phyloP scores from a whole-genome alignment of 2,888 invertebrate genomes.

The Penaeus monodon region DNA sequence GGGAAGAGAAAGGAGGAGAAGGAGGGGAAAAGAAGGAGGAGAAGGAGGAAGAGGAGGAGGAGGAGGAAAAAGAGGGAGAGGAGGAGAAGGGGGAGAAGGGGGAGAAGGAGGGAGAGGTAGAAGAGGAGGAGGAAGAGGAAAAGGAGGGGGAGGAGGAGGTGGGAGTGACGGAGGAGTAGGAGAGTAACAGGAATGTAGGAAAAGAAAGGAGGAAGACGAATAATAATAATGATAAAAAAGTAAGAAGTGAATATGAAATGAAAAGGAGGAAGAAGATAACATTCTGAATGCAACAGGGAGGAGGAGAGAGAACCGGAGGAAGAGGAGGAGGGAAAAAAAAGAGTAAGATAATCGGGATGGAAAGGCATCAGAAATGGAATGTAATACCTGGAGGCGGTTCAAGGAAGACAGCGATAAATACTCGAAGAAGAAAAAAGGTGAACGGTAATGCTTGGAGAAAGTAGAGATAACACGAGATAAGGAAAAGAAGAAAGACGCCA shows the following conservation, averaged over 20 bases:
- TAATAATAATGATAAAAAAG: too few species aligned
- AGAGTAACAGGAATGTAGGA: neutral
- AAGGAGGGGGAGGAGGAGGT: neutral
- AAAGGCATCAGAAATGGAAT: too few species aligned
- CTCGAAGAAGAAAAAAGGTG: too few species aligned
- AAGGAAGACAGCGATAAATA: too few species aligned
- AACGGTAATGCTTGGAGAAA: neutral
- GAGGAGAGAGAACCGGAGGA: too few species aligned
- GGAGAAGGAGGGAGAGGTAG: neutral
- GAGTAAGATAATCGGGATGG: too few species aligned
- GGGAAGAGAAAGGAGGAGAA: too few species aligned
- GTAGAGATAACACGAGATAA: neutral
- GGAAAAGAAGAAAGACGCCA: neutral
- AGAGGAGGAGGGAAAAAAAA: too few species aligned
- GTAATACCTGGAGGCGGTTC: too few species aligned
- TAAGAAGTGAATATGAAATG: neutral
- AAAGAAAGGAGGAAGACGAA: neutral
- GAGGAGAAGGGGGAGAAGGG: neutral
- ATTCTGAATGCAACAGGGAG: too few species aligned
- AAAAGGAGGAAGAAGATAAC: neutral
- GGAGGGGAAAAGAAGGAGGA: too few species aligned
- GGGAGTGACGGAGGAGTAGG: neutral
- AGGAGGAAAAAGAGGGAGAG: neutral
- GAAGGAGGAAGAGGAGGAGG: neutral
- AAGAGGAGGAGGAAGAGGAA: neutral